These are phyloP conservation scores for Lycophotia porphyrea DNA, from an alignment of 2,888 invertebrate genomes.

Conservation along the genomic window DNA sequence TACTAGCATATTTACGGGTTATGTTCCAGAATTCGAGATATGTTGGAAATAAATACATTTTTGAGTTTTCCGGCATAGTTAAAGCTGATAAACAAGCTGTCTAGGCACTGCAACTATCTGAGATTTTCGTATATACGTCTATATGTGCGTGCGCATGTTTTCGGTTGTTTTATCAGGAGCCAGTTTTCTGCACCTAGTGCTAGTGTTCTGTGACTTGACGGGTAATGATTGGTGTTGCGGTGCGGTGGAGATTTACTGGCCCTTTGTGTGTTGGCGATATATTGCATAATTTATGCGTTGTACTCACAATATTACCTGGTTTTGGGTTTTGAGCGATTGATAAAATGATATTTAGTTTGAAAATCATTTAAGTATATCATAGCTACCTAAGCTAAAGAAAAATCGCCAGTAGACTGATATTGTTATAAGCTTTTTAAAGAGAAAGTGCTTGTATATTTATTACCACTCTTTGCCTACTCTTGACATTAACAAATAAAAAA, in stretches of 20 bases:
- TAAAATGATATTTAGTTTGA: neutral
- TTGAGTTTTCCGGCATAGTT: neutral
- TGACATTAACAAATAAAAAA: neutral
- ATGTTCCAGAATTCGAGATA: no score
- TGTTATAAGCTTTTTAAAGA: neutral
- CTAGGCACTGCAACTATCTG: neutral
- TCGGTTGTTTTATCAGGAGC: neutral
- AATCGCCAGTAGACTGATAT: neutral
- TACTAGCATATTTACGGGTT: no score
- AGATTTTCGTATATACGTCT: neutral
- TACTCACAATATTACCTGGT: neutral
- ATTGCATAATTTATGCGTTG: conserved; percentile 27
- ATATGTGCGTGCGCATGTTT: neutral
- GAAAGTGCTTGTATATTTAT: neutral
- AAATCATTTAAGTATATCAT: neutral
- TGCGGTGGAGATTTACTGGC: conserved; percentile 35
- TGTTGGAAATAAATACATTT: no score
- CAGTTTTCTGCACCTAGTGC: neutral
- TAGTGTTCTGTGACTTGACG: conserved; percentile 23
- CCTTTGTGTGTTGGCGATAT: conserved; percentile 42
- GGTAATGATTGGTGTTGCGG: conserved; percentile 57
- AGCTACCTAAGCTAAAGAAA: neutral
- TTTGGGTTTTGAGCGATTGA: neutral
- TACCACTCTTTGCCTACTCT: no score
- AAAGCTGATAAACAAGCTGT: neutral